phyloP scores from a whole-genome alignment of 1,140 invertebrate species.

The Eubasilissa regina region DNA sequence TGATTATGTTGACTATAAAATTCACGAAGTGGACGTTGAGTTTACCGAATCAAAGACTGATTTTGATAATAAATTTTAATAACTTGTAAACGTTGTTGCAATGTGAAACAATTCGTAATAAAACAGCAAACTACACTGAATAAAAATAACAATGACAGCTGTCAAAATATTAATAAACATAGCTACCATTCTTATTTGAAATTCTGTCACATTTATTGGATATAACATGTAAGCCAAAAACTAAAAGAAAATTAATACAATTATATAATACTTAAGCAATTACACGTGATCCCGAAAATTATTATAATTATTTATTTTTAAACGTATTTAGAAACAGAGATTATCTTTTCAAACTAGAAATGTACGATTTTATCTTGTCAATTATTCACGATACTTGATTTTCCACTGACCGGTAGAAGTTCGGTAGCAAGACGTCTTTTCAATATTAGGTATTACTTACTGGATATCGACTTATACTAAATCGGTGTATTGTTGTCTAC shows the following conservation, averaged over 20 bases:
- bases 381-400: conserved; percentile 45
- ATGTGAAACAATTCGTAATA: too few relatives aligned
- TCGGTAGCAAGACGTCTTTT: conserved; percentile 5
- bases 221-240: not conserved
- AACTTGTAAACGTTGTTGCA: too few relatives aligned
- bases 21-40: too few relatives aligned
- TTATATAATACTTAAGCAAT: not conserved
- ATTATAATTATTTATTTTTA: not conserved
- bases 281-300: not conserved
- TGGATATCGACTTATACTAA: not conserved
- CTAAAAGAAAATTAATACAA: not conserved
- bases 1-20: too few relatives aligned
- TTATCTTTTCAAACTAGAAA: not conserved
- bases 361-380: conserved; percentile 42
- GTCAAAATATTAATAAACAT: too few relatives aligned
- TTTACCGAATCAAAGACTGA: too few relatives aligned
- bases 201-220: too few relatives aligned
- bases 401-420: conserved; percentile 33
- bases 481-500: conserved; percentile 7
- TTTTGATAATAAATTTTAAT: too few relatives aligned
- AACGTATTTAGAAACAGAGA: not conserved
- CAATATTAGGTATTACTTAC: conserved; percentile 14
- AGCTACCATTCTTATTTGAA: too few relatives aligned
- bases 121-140: too few relatives aligned
- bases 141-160: too few relatives aligned